Base-by-base conservation (phyloP, 1,140 invertebrate species). In the Ridgeia piscesae region DNA sequence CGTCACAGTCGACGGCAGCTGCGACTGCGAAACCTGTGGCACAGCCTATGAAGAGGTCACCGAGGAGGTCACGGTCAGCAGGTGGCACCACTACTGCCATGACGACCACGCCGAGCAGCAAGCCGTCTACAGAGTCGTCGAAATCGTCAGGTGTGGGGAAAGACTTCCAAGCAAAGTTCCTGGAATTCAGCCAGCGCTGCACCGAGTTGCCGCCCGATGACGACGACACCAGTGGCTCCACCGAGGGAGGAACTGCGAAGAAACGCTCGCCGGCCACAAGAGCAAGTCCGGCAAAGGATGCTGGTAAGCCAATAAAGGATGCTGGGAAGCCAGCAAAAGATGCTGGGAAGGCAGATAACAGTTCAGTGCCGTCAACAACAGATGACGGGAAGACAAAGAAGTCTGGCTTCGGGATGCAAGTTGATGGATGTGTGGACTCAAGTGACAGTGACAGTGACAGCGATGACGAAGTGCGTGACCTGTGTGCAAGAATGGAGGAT, bases 181-280 rank as follows among this genome's bases (percentile, higher is more conserved):
- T 96, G 50, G 95, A 96, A 93, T 96, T 96, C 91, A 93, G 93
- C 97, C 90, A 97, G 97, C 92, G 97, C 97, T 14, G 97, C 97
- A 92, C 97, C 97, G 94, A 94, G 34, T 94, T 94, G n/a, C 93
- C 94, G 50, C 58, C 48, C 14, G 93, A 93, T 89, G 93, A 92
- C 48, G 91, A 91, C 31, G 91, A 93, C 33, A 89, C 88, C 34
- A 77, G 35, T 34, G 91, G 97, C 17, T 34, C 33, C 34, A 34
- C 89, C 35, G n/a, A 90, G 89, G 35, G 34, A n/a, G 35, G 4
- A 21, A 35, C 89, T 90, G 33, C 89, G 17, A 90, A 90, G 89
- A 90, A 90, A 90, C 33, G 31, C 35, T 35, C 89, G 17, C 34
- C 35, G 14, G 89, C 35, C 33, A 34, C 11, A 14, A 90, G 89